phyloP scores from a whole-genome alignment of 2,113 vertebrate species.

The Micromys minutus region DNA sequence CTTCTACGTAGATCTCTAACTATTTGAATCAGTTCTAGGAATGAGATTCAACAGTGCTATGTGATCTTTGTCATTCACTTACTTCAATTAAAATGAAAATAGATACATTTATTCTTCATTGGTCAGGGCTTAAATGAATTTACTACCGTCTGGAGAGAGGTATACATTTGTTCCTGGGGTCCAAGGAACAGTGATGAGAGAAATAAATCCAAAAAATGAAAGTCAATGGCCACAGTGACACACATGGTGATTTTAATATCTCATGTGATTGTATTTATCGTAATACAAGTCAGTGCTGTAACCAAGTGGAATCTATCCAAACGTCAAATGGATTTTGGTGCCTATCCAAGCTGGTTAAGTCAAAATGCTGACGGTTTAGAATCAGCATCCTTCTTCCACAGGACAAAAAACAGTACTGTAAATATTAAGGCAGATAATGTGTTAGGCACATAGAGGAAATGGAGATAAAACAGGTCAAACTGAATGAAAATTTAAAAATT shows the following conservation, averaged over 20 bases:
- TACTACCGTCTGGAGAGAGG: too few species aligned
- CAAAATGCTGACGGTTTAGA: not conserved
- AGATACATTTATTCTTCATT: not conserved
- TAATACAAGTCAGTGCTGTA: not conserved
- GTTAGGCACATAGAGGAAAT: not conserved
- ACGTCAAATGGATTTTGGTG: not conserved
- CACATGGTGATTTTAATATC: not conserved
- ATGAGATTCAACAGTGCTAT: not conserved
- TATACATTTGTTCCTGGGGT: not conserved
- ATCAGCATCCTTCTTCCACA: not conserved
- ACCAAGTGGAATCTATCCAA: not conserved
- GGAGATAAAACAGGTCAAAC: not conserved
- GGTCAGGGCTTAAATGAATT: too few species aligned
- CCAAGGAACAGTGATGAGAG: not conserved
- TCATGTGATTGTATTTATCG: rapidly evolving
- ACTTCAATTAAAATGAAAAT: not conserved
- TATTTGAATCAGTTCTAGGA: not conserved
- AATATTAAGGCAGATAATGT: not conserved
- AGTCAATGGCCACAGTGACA: not conserved
- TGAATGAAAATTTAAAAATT: not conserved
- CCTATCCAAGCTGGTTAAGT: not conserved
- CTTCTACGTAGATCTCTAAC: not conserved
- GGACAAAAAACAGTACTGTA: not conserved
- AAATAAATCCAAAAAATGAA: not conserved
- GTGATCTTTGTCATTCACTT: not conserved